phyloP scores from a whole-genome alignment of 1,140 invertebrate species.

The Heliothis subflexa region DNA sequence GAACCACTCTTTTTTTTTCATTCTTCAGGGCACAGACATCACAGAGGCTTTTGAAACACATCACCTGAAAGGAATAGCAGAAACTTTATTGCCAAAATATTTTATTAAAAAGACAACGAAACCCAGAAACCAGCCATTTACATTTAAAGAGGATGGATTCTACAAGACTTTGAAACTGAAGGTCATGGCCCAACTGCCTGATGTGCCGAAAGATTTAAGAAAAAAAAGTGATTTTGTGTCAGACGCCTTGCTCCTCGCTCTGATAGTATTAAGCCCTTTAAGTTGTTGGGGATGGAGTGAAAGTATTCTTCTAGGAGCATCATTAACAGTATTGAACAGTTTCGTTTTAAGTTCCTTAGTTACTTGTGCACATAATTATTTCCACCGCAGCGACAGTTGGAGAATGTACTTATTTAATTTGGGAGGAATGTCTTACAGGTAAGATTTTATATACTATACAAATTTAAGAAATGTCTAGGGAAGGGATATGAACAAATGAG shows the following conservation, averaged over 20 bases:
- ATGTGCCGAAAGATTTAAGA: conserved; percentile 67
- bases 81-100: conserved; percentile 88
- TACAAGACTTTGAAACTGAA: conserved; percentile 89
- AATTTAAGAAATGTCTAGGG: too few relatives aligned
- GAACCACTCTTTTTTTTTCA: background rate
- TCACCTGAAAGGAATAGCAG: conserved; percentile 87
- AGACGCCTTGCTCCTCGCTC: conserved; percentile 85
- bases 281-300: conserved; percentile 83
- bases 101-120: conserved; percentile 86
- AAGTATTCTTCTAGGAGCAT: conserved; percentile 63
- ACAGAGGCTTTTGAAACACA: conserved; percentile 91
- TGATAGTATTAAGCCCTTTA: conserved; percentile 85
- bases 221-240: conserved; percentile 84
- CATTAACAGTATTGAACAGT: conserved; percentile 72
- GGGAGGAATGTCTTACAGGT: conserved; percentile 88
- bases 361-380: conserved; percentile 92
- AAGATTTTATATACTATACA: conserved; percentile 51
- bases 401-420: conserved; percentile 94
- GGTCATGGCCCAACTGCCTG: conserved; percentile 84
- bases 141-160: conserved; percentile 90
- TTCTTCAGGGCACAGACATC: conserved; percentile 89
- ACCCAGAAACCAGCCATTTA: conserved; percentile 88
- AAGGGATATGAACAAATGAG: too few relatives aligned
- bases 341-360: conserved; percentile 87
- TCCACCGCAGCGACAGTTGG: conserved; percentile 93